Conservation (phyloP, 2,888 invertebrate species). For the Bedellia somnulentella region DNA sequence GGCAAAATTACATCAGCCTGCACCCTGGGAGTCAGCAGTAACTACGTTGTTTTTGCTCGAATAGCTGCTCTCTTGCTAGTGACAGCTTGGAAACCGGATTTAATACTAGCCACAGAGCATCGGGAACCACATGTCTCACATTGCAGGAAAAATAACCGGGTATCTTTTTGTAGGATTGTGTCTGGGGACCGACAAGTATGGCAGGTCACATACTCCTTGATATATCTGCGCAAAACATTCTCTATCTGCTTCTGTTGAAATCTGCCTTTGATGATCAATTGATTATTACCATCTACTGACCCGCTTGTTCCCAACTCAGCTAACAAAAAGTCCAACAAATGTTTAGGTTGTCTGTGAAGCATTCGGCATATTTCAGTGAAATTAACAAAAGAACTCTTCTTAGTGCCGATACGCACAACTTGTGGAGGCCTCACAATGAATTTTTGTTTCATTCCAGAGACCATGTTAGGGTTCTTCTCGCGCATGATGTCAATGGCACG, state of each 20-base stretch:
- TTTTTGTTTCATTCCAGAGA: slow-evolving; percentile 96
- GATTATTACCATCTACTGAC: slow-evolving; percentile 97
- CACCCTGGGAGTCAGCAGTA: no score
- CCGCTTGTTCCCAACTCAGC: slow-evolving; percentile 99
- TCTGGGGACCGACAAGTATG: slow-evolving; percentile 99
- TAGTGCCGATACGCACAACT: slow-evolving; percentile 96
- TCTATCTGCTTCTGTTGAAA: slow-evolving; percentile 99
- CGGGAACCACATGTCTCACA: slow-evolving; percentile 98
- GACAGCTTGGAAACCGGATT: slow-evolving; percentile 99
- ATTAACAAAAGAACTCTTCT: slow-evolving; percentile 99
- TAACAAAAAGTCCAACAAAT: slow-evolving; percentile 94
- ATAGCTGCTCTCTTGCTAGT: slow-evolving; percentile 97
- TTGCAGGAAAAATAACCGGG: slow-evolving; percentile 96
- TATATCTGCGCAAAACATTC: slow-evolving; percentile 93
- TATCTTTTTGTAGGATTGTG: slow-evolving; percentile 98
- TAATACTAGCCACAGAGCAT: slow-evolving; percentile 99
- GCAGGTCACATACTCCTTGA: slow-evolving; percentile 99
- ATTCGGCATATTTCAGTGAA: slow-evolving; percentile 94
- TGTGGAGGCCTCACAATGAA: slow-evolving; percentile 99
- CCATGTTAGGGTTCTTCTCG: slow-evolving; percentile 99
- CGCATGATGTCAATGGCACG: slow-evolving; percentile 98
- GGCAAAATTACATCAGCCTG: no score
- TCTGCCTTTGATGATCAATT: slow-evolving; percentile 96
- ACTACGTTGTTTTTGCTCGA: slow-evolving; percentile 89
- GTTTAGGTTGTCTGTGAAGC: slow-evolving; percentile 91